Conservation (phyloP, 2,888 invertebrate species). For the Amblyteles armatorius region DNA sequence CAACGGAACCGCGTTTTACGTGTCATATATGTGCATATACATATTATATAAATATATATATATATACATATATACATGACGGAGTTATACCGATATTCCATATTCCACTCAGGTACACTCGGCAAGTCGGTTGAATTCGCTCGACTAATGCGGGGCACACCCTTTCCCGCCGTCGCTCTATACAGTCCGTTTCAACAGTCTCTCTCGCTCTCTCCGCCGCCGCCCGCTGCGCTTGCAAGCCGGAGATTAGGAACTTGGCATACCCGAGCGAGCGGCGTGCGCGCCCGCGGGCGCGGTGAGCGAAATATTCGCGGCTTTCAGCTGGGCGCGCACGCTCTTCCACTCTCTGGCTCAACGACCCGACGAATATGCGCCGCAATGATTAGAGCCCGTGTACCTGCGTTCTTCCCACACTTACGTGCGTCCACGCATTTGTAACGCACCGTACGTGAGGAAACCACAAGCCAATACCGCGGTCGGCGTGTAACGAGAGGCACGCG, state of each 20-base stretch:
- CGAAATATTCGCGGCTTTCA: constrained; percentile 65
- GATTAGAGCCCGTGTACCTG: constrained; percentile 33
- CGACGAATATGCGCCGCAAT: constrained; percentile 45
- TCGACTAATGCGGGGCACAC: constrained; percentile 69
- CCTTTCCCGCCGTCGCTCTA: constrained; percentile 52
- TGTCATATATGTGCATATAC: neutral
- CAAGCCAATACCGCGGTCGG: constrained; percentile 15
- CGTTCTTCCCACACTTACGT: constrained; percentile 11
- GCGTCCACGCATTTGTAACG: neutral
- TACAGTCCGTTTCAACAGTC: neutral
- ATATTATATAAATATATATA: neutral
- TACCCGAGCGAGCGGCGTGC: constrained; percentile 47
- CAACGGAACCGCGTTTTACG: neutral
- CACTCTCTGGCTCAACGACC: constrained; percentile 27
- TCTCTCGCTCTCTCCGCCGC: neutral
- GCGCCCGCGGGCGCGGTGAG: constrained; percentile 29
- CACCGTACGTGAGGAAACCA: neutral
- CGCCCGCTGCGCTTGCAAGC: constrained; percentile 58
- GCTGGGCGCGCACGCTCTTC: constrained; percentile 30
- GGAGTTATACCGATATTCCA: constrained; percentile 43
- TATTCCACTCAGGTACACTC: constrained; percentile 66
- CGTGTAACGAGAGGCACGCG: constrained; percentile 57
- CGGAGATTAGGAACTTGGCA: constrained; percentile 69
- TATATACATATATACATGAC: neutral
- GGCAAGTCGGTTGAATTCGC: constrained; percentile 69